phyloP scores from a whole-genome alignment of 2,888 invertebrate genomes.

The Chrysolina americana region DNA sequence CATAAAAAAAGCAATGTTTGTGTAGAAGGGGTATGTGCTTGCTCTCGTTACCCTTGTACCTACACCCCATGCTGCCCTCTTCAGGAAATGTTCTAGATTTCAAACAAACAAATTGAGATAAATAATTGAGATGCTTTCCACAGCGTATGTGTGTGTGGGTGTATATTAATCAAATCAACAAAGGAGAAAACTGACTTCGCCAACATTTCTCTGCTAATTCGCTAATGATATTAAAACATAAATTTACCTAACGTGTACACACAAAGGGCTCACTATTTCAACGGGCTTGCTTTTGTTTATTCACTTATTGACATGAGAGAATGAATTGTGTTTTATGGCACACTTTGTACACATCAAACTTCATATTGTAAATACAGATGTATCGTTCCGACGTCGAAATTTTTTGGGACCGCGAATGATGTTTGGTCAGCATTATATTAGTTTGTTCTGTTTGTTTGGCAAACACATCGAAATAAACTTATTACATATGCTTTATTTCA shows the following conservation, averaged over 20 bases:
- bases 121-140: too few relatives aligned
- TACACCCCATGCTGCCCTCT: too few relatives aligned
- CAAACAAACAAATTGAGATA: too few relatives aligned
- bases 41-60: too few relatives aligned
- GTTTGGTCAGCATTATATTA: neutral
- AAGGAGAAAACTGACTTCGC: neutral
- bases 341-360: neutral
- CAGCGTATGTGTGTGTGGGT: neutral
- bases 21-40: too few relatives aligned
- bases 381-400: neutral
- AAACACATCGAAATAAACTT: too few relatives aligned
- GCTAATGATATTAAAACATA: constrained; percentile 3
- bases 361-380: neutral
- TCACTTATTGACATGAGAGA: neutral
- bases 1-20: too few relatives aligned
- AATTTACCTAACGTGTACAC: neutral
- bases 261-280: neutral
- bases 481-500: too few relatives aligned
- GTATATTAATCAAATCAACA: neutral
- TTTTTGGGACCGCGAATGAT: neutral
- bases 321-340: neutral
- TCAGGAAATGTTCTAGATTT: too few relatives aligned
- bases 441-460: neutral
- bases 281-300: neutral
- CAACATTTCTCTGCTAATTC: neutral